These are phyloP conservation scores for Myxocyprinus asiaticus DNA, from an alignment of 2,113 vertebrate species.

Conservation along the genomic window DNA sequence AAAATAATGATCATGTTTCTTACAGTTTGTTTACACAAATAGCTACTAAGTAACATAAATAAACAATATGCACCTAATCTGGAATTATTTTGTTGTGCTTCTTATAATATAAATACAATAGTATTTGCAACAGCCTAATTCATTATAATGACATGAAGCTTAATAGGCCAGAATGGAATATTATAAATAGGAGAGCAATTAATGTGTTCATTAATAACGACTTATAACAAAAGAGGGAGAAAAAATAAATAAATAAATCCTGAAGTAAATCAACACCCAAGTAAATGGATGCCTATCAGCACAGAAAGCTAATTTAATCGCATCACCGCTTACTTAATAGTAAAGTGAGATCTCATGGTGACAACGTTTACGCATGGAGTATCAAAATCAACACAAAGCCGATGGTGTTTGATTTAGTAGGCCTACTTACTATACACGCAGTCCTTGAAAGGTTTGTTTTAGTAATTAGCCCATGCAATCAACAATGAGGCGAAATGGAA, in stretches of 20 bases:
- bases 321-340: neutral
- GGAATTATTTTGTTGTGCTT: too few species aligned
- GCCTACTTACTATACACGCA: too few species aligned
- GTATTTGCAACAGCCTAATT: too few species aligned
- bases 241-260: neutral
- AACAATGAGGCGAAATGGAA: neutral
- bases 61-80: too few species aligned
- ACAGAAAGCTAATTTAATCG: neutral
- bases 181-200: neutral
- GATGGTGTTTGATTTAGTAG: neutral
- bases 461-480: conserved; percentile 16
- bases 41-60: too few species aligned
- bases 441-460: neutral
- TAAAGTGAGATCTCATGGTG: conserved; percentile 42
- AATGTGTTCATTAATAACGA: neutral
- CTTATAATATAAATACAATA: too few species aligned
- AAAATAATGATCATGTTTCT: too few species aligned
- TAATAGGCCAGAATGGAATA: too few species aligned
- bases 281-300: neutral
- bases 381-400: conserved; percentile 44
- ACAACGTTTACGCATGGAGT: conserved; percentile 46
- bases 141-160: too few species aligned
- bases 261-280: neutral
- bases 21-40: too few species aligned
- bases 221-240: neutral